These are phyloP conservation scores for Ahaetulla prasina DNA, from an alignment of 2,113 vertebrate species.

Conservation along the genomic window DNA sequence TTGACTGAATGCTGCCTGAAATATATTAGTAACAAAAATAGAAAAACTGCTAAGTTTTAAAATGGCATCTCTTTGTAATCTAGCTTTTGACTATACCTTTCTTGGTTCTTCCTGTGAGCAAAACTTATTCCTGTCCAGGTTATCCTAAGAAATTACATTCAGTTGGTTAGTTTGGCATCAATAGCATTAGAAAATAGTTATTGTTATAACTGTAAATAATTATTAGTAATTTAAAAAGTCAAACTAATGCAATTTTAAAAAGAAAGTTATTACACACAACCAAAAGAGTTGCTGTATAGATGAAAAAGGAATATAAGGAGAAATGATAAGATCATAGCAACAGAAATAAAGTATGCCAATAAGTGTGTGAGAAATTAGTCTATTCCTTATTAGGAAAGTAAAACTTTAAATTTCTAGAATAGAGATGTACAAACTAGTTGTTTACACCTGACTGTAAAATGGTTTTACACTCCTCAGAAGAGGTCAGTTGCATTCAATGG, in stretches of 20 bases:
- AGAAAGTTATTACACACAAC: not conserved
- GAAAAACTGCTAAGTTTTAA: not conserved
- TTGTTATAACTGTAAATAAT: not conserved
- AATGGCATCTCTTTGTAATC: not conserved
- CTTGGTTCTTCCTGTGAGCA: not conserved
- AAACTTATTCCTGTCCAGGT: not conserved
- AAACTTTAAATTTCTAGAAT: not conserved
- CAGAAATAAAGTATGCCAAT: not conserved
- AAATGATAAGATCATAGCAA: not conserved
- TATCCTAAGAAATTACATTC: not conserved
- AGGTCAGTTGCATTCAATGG: not conserved
- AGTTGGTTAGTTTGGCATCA: not conserved
- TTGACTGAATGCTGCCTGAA: slow-evolving; percentile 21
- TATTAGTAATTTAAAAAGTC: not conserved
- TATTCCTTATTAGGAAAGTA: not conserved
- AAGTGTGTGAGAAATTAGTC: not conserved
- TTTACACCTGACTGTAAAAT: not conserved
- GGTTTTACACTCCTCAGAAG: not conserved
- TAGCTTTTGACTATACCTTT: not conserved
- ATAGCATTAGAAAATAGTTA: not conserved
- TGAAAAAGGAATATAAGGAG: not conserved
- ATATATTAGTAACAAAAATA: slow-evolving; percentile 17
- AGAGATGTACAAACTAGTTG: not conserved
- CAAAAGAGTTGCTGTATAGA: not conserved
- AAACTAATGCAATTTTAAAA: not conserved